Evolutionary conservation across 2,888 invertebrate genomes (phyloP), one percentile per base, ranked within the genome.

Genomic region (Shargacucullia verbasci): DNA sequence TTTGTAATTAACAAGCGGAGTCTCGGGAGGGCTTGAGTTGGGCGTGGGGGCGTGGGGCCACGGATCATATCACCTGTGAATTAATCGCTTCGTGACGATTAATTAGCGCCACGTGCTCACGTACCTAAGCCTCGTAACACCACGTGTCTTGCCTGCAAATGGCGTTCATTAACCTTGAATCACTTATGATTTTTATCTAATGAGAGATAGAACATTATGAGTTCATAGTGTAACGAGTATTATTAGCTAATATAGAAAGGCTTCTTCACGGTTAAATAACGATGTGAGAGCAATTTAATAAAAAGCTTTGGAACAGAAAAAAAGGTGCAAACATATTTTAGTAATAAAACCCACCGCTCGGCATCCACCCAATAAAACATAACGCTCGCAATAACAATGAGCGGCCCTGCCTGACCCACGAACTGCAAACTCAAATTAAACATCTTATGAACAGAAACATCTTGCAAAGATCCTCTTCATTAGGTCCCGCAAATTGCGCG

Each of bases 381-480:
- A 87, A 87, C 82, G 80, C 76, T 77, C 76, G 85, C 87, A 86
- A 90, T 92, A 92, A 92, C 89, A 91, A 91, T 92, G 87, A 92
- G 86, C 82, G 83, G 78, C 65, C 73, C 74, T 72, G 83, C 82
- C 90, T 91, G 92, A 91, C 92, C 92, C 89, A 85, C 85, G 87
- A 89, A 88, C 85, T 86, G 89, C 86, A 88, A 92, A 91, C 90
- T 90, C 92, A 89, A 93, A 92, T 92, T 92, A 92, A 92, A 92
- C 92, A 90, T 91, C 92, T 92, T 92, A 92, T 91, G 92, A 92
- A 90, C 91, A 85, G 92, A 91, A 92, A 91, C 92, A 91, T 92
- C 92, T 92, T 92, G 90, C 84, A 86, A 86, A 87, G 90, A 90
- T 90, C 88, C 93, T 94, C 92, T 94, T 94, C 93, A 94, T 94